Evolutionary conservation across 2,888 invertebrate species (phyloP), one percentile per base, ranked within the genome.

Genomic region (Augochlorella aurata): DNA sequence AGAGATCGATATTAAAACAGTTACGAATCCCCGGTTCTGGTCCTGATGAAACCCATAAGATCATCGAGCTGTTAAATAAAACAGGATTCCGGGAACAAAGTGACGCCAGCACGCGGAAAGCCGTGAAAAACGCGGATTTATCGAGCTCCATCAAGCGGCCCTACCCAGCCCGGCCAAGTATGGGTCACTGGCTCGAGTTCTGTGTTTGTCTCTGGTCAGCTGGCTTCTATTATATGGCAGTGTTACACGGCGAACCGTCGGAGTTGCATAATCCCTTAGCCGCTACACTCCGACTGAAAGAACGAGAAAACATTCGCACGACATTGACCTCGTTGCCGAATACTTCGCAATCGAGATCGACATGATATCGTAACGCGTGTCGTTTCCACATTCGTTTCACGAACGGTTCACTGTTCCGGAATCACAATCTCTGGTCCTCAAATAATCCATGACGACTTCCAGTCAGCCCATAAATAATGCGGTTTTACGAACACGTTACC

Each of bases 241-340:
- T n/a, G 72, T 71, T 79, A 79, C 58, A 65, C 65, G 24, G 58
- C 69, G 54, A 61, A 24, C 21, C 74, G 21, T 8, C 12, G 75
- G 12, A 47, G 47, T 85, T 85, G 71, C 84, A 70, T 77, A 84
- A 86, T 77, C 58, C 73, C 45, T 18, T 29, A 63, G 38, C 38
- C 29, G 29, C 18, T 0, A n/a, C 61, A 21, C 29, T 63, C 12
- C 4, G 44, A 21, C 69, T 47, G 29, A 66, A 81, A 67, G 70
- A 67, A 66, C 78, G 74, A 73, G 84, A 83, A 79, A 79, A 80
- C 74, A 67, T 74, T 81, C 70, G 70, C 52, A 68, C 79, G 84
- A 86, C 86, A 86, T 84, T 86, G 86, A 82, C 86, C 86, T n/a
- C 79, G 52, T 84, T 84, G 77, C 74, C 81, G 74, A 83, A 85